Conservation (phyloP, 2,113 vertebrate genomes). For the Anolis sagrei region DNA sequence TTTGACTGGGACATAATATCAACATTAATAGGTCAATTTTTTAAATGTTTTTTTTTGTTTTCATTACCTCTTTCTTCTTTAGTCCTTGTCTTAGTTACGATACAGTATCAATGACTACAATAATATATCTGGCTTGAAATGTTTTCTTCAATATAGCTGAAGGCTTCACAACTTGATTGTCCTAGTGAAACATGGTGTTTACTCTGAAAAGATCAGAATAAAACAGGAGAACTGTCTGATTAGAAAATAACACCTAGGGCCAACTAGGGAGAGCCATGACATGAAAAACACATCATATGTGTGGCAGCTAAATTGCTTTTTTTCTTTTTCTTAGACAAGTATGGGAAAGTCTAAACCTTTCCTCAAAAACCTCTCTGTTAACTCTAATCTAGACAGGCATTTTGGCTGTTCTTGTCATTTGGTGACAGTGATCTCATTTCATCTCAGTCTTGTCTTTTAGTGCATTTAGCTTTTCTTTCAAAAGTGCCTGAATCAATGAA, state of each 20-base stretch:
- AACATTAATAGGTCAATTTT: background rate
- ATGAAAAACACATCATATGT: background rate
- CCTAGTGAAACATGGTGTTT: constrained; percentile 21
- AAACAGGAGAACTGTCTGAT: background rate
- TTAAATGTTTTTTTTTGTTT: background rate
- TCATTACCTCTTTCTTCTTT: too few species aligned
- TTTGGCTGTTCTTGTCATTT: background rate
- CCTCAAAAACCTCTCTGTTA: background rate
- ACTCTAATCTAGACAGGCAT: background rate
- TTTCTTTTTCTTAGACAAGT: background rate
- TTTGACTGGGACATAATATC: background rate
- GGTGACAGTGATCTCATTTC: background rate
- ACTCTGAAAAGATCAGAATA: background rate
- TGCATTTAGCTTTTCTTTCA: background rate
- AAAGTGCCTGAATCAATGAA: background rate
- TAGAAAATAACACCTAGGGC: background rate
- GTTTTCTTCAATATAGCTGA: constrained; percentile 3
- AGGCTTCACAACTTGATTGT: constrained; percentile 9
- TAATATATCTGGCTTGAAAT: background rate
- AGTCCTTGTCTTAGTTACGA: too few species aligned
- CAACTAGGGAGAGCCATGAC: background rate
- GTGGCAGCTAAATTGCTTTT: background rate
- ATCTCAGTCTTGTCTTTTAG: background rate
- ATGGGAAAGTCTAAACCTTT: background rate
- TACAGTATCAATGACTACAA: background rate